phyloP scores from a whole-genome alignment of 2,888 invertebrate species.

The Apotomis capreana region DNA sequence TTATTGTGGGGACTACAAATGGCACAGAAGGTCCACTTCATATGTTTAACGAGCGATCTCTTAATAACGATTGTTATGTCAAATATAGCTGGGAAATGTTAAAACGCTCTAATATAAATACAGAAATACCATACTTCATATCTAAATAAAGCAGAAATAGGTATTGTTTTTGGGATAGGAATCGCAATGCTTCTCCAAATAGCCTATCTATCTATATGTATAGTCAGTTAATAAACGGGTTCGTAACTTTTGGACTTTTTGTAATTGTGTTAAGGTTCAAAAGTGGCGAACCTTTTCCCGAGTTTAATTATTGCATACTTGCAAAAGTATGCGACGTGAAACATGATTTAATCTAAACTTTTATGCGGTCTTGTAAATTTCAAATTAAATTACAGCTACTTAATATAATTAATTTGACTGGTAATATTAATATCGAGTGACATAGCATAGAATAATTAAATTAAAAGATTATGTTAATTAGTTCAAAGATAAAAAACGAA shows the following conservation, averaged over 20 bases:
- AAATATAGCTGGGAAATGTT: background rate
- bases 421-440: background rate
- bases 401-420: background rate
- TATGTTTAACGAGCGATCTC: background rate
- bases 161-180: no score
- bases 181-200: no score
- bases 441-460: background rate
- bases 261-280: background rate
- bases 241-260: no score
- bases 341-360: constrained; percentile 28
- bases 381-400: constrained; percentile 9
- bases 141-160: no score
- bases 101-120: no score
- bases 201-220: no score
- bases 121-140: no score
- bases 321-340: constrained; percentile 16
- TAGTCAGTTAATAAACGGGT: no score
- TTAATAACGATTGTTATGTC: background rate
- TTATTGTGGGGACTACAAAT: constrained; percentile 6
- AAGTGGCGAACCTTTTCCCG: no score
- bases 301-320: background rate
- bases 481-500: background rate
- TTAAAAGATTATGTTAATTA: background rate
- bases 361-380: constrained; percentile 1
- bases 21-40: background rate